These are phyloP conservation scores for Orchestes rusci DNA, from an alignment of 2,888 invertebrate genomes.

Conservation along the genomic window DNA sequence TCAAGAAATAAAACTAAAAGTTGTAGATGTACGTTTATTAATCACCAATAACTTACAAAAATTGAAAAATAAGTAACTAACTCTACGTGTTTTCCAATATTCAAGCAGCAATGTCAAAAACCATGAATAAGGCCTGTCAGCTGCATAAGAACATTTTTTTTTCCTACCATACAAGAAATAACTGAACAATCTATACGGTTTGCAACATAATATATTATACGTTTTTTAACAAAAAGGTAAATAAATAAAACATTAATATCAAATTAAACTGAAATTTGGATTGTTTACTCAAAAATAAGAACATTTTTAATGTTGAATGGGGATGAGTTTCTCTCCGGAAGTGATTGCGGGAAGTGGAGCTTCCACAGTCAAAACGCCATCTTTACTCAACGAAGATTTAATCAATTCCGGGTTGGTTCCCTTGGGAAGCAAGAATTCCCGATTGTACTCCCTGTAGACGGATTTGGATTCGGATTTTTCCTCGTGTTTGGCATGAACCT, in stretches of 20 bases:
- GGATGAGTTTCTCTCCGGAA: slow-evolving; percentile 74
- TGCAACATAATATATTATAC: too few species aligned
- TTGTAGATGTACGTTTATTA: slow-evolving; percentile 33
- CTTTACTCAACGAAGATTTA: slow-evolving; percentile 91
- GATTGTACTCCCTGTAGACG: slow-evolving; percentile 96
- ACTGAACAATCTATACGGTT: too few species aligned
- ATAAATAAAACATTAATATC: slow-evolving; percentile 7
- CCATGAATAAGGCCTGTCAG: too few species aligned
- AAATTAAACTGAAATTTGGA: slow-evolving; percentile 4
- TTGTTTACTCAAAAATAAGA: not conserved
- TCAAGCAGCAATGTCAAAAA: too few species aligned
- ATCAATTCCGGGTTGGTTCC: slow-evolving; percentile 95
- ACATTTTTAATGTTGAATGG: slow-evolving; percentile 58
- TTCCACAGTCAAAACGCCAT: slow-evolving; percentile 94
- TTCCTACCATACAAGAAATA: too few species aligned
- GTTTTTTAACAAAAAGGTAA: slow-evolving; percentile 1
- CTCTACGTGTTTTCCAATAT: too few species aligned
- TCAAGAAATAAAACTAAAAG: not conserved
- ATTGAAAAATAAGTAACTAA: too few species aligned
- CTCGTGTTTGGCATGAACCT: slow-evolving; percentile 98
- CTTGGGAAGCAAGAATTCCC: slow-evolving; percentile 93
- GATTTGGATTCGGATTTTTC: slow-evolving; percentile 95
- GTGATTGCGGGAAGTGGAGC: slow-evolving; percentile 88
- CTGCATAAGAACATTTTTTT: too few species aligned
- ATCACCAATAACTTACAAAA: slow-evolving; percentile 44